Evolutionary conservation across 2,113 vertebrate genomes (phyloP).

Genomic region (Strigops habroptila): DNA sequence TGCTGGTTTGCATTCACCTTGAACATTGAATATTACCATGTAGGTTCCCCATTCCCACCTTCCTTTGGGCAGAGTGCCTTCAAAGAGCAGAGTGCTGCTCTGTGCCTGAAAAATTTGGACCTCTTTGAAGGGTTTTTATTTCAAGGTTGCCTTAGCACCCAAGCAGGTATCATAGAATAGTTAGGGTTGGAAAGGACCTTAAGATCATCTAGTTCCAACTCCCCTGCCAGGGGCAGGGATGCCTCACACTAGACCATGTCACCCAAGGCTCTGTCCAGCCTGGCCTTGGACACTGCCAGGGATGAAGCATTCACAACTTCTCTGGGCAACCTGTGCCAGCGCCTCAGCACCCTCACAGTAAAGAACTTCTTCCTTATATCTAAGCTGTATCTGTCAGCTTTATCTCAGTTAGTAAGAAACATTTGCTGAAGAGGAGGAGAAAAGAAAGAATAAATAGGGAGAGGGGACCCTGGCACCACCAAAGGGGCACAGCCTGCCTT

Average conservation of each 20-base stretch:
- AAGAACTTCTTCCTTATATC: not conserved
- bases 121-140: not conserved
- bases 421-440: not conserved
- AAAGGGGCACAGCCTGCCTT: not conserved
- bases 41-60: not conserved
- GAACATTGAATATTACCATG: not conserved
- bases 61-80: not conserved
- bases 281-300: not conserved
- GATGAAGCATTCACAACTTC: not conserved
- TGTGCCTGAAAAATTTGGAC: not conserved
- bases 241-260: not conserved
- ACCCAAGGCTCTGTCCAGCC: not conserved
- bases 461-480: not conserved
- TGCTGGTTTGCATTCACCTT: not conserved
- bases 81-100: accelerated
- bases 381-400: not conserved
- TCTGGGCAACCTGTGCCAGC: not conserved
- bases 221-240: not conserved
- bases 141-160: not conserved
- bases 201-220: not conserved
- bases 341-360: not conserved
- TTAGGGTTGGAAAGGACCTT: not conserved
- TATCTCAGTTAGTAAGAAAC: not conserved
- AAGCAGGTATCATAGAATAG: not conserved
- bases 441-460: not conserved